Conservation (phyloP, 2,797 vertebrate genomes). For the Macropus fuliginosus region DNA sequence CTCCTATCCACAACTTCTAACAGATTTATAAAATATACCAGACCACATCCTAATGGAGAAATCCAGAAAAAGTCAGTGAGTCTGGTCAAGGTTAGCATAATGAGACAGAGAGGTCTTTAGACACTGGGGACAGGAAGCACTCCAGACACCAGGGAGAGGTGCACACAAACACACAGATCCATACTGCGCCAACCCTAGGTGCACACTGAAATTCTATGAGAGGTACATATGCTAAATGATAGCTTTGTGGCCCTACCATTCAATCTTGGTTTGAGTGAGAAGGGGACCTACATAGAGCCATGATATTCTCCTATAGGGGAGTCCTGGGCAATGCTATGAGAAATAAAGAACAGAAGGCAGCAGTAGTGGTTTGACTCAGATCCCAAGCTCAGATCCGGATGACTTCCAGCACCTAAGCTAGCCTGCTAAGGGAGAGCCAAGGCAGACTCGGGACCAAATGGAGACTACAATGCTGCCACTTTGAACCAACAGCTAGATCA, state of each 20-base stretch:
- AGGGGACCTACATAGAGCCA: neutral
- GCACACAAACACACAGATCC: neutral
- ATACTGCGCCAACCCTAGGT: neutral
- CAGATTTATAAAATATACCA: neutral
- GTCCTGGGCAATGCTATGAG: neutral
- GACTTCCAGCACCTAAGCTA: neutral
- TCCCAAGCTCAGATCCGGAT: neutral
- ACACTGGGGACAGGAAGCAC: neutral
- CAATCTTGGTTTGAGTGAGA: neutral
- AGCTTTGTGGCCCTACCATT: neutral
- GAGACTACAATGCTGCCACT: neutral
- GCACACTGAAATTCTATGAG: too few species aligned
- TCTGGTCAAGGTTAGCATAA: neutral
- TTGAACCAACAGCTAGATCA: neutral
- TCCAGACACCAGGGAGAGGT: neutral
- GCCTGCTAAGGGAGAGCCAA: neutral
- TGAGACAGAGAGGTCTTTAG: neutral
- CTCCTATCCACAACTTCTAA: neutral
- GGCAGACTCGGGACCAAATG: neutral
- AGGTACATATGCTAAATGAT: neutral
- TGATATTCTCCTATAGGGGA: neutral
- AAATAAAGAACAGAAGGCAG: neutral
- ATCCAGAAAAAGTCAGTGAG: neutral
- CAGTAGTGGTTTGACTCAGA: neutral
- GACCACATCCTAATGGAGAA: neutral